A percentile compares a stretch with the other conserved stretches of the same genome.
These are phyloP conservation scores for Drosophila anomelani DNA, from an alignment of 2,888 invertebrate genomes.

Conservation along the genomic window DNA sequence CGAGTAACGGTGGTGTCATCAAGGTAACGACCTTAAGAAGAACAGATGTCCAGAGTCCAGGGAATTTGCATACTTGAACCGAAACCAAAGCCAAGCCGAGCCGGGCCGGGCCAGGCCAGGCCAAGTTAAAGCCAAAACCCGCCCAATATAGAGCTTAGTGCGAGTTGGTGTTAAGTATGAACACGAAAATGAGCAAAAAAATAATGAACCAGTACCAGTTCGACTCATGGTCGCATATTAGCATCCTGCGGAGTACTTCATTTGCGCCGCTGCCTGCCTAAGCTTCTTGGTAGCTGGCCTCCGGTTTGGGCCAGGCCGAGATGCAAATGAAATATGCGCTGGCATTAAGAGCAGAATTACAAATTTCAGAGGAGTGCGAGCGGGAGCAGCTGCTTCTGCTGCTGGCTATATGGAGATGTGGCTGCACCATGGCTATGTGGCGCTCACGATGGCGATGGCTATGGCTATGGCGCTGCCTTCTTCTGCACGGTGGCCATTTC, in stretches of 20 bases:
- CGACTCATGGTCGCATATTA: slow-evolving; percentile 39
- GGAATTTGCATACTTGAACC: slow-evolving; percentile 40
- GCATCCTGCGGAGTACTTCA: slow-evolving; percentile 42
- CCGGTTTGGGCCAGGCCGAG: slow-evolving; percentile 21
- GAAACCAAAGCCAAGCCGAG: slow-evolving; percentile 11
- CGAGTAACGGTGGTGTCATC: slow-evolving; percentile 36
- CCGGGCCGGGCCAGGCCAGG: not conserved
- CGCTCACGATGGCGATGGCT: slow-evolving; percentile 24
- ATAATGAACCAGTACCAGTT: slow-evolving; percentile 36
- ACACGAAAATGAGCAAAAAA: slow-evolving; percentile 46
- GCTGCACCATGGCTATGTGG: slow-evolving; percentile 22
- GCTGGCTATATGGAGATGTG: slow-evolving; percentile 29
- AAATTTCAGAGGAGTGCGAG: slow-evolving; percentile 59
- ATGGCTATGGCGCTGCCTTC: slow-evolving; percentile 47
- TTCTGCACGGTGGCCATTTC: slow-evolving; percentile 59
- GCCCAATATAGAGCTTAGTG: slow-evolving; percentile 29
- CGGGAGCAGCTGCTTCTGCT: slow-evolving; percentile 25
- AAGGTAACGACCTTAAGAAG: slow-evolving; percentile 41
- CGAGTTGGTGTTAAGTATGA: slow-evolving; percentile 37
- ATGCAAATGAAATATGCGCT: slow-evolving; percentile 67
- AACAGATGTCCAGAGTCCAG: slow-evolving; percentile 29
- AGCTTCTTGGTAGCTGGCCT: slow-evolving; percentile 35
- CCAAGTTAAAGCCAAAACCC: slow-evolving; percentile 15
- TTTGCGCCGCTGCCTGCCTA: slow-evolving; percentile 30
- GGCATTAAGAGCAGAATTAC: slow-evolving; percentile 65